Base-by-base conservation (phyloP, 2,888 invertebrate species). In the Diloba caeruleocephala region DNA sequence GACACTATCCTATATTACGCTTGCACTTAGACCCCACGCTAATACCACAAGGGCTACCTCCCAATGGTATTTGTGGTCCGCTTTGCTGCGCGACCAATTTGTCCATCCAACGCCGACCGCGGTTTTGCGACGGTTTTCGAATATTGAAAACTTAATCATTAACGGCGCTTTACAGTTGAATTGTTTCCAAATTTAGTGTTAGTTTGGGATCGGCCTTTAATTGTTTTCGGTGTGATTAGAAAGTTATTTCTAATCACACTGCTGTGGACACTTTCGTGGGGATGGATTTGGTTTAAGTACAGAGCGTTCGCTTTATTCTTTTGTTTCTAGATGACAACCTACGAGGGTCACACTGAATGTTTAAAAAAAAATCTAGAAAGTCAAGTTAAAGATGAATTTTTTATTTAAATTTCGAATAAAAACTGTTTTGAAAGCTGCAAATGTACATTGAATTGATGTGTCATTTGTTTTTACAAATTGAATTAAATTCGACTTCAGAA, bases 91-190 rank as follows among this genome's bases (percentile, higher is more conserved):
- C 61, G 49, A 74, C 75, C 65, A 71, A 72, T 72, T 72, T 72
- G 75, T 65, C 54, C 55, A 41, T 21, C 43, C 25, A 41, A 21
- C 46, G 39, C 38, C 45, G 23, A 6, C 43, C 50, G 74, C 17
- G 74, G 71, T 71, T 61, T 70, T 36, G 41, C 41, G 50, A 31
- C 48, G 53, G 64, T 56, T 57, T 50, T 51, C 50, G 56, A 58
- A 62, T 74, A 74, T 72, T 71, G 75, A 68, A 72, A 71, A 71
- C 72, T 72, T 74, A 68, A 74, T 71, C 65, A 72, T 74, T 71
- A 64, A 56, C 46, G 58, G n/a, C 56, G 42, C 42, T 31, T 54
- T 55, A 37, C 33, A 19, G 32, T 34, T 28, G 50, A 23, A 59
- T 45, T 52, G 55, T 53, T 55, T 10, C 7, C 42, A 10, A 43